Evolutionary conservation across 2,113 vertebrate genomes (phyloP).

Genomic region (Epinephelus cyanopodus): DNA sequence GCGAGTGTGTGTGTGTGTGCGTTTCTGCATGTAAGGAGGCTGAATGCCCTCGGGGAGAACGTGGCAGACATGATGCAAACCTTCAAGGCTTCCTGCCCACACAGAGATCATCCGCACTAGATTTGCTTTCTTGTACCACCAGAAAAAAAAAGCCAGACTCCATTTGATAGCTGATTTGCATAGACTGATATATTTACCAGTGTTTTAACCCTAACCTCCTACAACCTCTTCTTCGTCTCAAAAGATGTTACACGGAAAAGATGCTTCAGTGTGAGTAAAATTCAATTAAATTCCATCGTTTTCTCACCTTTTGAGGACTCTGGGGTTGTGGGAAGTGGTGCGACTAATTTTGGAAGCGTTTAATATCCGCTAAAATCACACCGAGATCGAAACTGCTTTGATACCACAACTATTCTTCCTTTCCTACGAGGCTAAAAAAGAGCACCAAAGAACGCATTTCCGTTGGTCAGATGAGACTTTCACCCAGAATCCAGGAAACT

Average conservation of each 20-base stretch:
- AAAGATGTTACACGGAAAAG: slow-evolving; percentile 5
- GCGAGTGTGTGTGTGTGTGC: slow-evolving; percentile 4
- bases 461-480: slow-evolving; percentile 48
- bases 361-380: slow-evolving; percentile 19
- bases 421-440: background rate
- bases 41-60: slow-evolving; percentile 66
- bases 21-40: slow-evolving; percentile 49
- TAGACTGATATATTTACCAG: slow-evolving; percentile 42
- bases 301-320: slow-evolving; percentile 23
- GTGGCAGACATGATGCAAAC: slow-evolving; percentile 77
- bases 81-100: slow-evolving; percentile 72
- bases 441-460: slow-evolving; percentile 11
- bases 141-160: slow-evolving; percentile 34
- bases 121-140: slow-evolving; percentile 58
- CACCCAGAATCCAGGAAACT: slow-evolving; percentile 26
- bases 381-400: slow-evolving; percentile 5
- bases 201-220: slow-evolving; percentile 24
- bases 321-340: slow-evolving; percentile 11
- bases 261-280: background rate
- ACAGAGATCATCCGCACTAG: slow-evolving; percentile 62
- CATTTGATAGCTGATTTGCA: slow-evolving; percentile 57
- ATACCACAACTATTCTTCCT: background rate
- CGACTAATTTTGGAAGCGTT: slow-evolving; percentile 30
- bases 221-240: background rate
- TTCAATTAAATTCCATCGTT: slow-evolving; percentile 12